A percentile compares a stretch with the other conserved stretches of the same genome.
These are phyloP conservation scores for Trichosurus vulpecula DNA, from an alignment of 2,797 vertebrate species.

Conservation along the genomic window DNA sequence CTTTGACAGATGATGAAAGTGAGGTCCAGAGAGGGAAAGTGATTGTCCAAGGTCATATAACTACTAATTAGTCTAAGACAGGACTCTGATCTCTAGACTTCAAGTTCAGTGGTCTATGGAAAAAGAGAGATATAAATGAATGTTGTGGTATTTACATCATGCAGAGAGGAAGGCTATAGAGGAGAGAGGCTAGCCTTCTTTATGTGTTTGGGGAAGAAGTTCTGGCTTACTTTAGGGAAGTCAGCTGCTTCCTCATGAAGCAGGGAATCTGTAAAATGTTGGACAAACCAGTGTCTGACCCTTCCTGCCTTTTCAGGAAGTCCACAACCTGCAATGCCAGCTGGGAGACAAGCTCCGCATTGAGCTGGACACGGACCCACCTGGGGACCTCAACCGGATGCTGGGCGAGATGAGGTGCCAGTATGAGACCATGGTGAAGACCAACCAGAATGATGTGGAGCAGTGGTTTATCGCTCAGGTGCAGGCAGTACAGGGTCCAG, in stretches of 20 bases:
- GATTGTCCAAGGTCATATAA: background rate
- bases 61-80: background rate
- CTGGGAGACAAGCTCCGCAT: slow-evolving; percentile 78
- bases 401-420: slow-evolving; percentile 80
- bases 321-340: slow-evolving; percentile 77
- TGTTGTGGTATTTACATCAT: background rate
- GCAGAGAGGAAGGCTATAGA: background rate
- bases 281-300: background rate
- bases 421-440: slow-evolving; percentile 80
- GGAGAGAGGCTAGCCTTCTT: background rate
- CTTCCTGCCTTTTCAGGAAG: slow-evolving; percentile 71
- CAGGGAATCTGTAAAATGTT: background rate
- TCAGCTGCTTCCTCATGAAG: background rate
- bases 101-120: background rate
- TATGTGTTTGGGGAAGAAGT: background rate
- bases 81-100: background rate
- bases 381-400: slow-evolving; percentile 77
- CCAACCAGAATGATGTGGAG: slow-evolving; percentile 79
- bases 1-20: background rate
- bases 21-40: background rate
- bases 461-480: slow-evolving; percentile 79
- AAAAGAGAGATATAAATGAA: background rate
- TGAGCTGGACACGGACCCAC: slow-evolving; percentile 76
- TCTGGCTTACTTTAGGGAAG: background rate
- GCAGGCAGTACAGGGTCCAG: fast-evolving